Conservation (phyloP, 2,113 vertebrate species). For the Cyprinus carpio region DNA sequence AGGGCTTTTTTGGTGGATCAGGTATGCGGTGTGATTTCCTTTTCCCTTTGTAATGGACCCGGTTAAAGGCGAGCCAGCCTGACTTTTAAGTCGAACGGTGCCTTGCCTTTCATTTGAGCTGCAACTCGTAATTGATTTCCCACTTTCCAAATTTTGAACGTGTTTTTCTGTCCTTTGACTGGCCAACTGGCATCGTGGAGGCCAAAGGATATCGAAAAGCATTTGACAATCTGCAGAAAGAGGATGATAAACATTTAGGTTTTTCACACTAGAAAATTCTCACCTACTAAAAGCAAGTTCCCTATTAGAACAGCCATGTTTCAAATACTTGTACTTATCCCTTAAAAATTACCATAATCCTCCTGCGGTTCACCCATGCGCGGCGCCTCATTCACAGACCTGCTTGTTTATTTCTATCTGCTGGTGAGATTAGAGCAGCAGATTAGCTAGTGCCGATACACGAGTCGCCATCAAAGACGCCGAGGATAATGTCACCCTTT, state of each 20-base stretch:
- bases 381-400: slow-evolving; percentile 72
- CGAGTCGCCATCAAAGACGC: slow-evolving; percentile 76
- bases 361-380: slow-evolving; percentile 74
- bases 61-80: slow-evolving; percentile 76
- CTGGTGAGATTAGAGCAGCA: slow-evolving; percentile 78
- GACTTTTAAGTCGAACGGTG: slow-evolving; percentile 46
- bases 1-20: slow-evolving; percentile 74
- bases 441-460: slow-evolving; percentile 77
- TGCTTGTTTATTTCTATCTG: slow-evolving; percentile 82
- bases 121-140: slow-evolving; percentile 74
- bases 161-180: neutral
- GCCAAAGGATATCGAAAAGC: slow-evolving; percentile 58
- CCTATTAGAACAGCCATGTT: slow-evolving; percentile 70
- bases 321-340: slow-evolving; percentile 75
- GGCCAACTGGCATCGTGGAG: neutral
- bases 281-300: slow-evolving; percentile 58
- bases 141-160: slow-evolving; percentile 62
- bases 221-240: slow-evolving; percentile 35
- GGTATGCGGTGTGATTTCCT: slow-evolving; percentile 79
- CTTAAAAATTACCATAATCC: slow-evolving; percentile 80
- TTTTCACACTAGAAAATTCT: neutral
- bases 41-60: slow-evolving; percentile 78
- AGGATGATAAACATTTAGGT: neutral
- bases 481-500: slow-evolving; percentile 77
- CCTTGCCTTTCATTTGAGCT: slow-evolving; percentile 72